Evolutionary conservation across 2,113 vertebrate genomes (phyloP).

Genomic region (Lasiurus cinereus): DNA sequence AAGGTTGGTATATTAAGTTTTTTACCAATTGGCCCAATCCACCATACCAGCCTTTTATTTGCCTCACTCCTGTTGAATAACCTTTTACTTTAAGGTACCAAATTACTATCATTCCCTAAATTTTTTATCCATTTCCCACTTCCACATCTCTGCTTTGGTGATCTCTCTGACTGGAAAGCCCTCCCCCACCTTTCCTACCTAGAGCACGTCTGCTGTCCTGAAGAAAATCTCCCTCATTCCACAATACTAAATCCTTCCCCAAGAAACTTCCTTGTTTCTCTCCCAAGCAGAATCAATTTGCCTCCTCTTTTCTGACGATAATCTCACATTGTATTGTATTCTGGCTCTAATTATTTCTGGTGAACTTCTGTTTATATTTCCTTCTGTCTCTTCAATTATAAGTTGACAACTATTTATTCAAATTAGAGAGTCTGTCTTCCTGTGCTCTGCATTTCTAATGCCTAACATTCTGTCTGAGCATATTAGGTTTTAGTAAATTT

Average conservation of each 20-base stretch:
- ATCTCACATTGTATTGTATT: background rate
- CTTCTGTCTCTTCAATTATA: background rate
- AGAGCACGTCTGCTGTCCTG: background rate
- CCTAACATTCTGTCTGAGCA: background rate
- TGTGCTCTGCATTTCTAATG: background rate
- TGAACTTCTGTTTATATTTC: background rate
- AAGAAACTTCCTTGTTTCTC: background rate
- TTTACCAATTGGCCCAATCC: background rate
- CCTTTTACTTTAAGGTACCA: background rate
- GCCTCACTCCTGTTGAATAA: background rate
- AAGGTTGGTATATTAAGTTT: background rate
- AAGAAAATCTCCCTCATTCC: background rate
- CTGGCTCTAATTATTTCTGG: background rate
- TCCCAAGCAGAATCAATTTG: background rate
- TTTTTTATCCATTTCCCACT: background rate
- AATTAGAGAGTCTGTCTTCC: background rate
- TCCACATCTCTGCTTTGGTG: background rate
- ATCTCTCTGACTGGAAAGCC: background rate
- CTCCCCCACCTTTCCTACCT: background rate
- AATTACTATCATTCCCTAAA: background rate
- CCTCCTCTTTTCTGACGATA: background rate
- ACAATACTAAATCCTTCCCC: background rate
- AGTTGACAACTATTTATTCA: background rate
- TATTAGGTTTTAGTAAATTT: background rate
- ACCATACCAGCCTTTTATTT: background rate